Base-by-base conservation (phyloP, 2,888 invertebrate genomes). In the Cyclophora albipunctata region DNA sequence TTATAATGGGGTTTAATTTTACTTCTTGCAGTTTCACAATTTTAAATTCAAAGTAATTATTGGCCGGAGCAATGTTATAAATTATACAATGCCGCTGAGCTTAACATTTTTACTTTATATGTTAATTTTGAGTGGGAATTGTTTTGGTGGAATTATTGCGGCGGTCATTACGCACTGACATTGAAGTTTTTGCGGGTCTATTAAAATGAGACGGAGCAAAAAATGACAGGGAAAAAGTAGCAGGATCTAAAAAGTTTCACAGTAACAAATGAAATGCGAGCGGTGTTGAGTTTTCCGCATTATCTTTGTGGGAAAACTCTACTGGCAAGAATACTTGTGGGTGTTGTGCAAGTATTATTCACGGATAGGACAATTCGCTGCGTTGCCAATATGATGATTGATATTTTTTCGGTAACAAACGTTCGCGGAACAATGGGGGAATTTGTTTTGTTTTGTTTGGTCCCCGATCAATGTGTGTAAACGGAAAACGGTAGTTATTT, bases 191-290 rank as follows among this genome's bases (percentile, higher is more conserved):
- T 43, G 34, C 5, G 3, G 75, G 76, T 81, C 81, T 81, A 84
- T 84, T 82, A 81, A 82, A 82, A 78, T 71, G 69, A 74, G 73
- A 70, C 66, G 68, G 61, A 61, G 69, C 66, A 77, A 79, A 81
- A 78, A 78, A 68, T 75, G 80, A 76, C 77, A 67, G 62, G 62
- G 76, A 81, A 81, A 82, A 84, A 84, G 73, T 75, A 77, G 73
- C 69, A 68, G 75, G 75, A 73, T 75, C 67, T 61, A 83, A 82
- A 84, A 84, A 81, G 73, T 79, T 74, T 77, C 78, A 79, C 84
- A 62, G 80, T 80, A 79, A 84, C 82, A 85, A 86, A 86, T 84
- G 86, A 78, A 79, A 20, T 67, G 67, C 67, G 75, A 71, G 69
- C 64, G 59, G 62, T 55, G 59, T 59, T 62, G 63, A 66, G 70